Base-by-base conservation (phyloP, 1,140 invertebrate genomes). In the Apis dorsata region DNA sequence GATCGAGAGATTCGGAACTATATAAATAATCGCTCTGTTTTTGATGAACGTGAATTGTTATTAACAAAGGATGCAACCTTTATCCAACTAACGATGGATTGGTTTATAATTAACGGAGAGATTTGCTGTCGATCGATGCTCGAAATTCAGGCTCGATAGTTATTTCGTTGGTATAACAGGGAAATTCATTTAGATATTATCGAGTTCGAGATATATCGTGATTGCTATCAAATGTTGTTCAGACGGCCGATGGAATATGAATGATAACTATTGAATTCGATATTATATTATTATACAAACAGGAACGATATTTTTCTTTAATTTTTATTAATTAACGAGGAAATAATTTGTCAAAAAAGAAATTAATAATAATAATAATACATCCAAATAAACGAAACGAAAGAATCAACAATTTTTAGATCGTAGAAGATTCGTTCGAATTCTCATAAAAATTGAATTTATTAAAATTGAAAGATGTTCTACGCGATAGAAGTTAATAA, bases 61-160 rank as follows among this genome's bases (percentile, higher is more conserved):
- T 4, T 17, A 17, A 34, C 60, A n/a, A 68, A 53, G 13, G 21
- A 51, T 77, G 28, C 21, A 44, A 9, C 75, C 55, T 34, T 34
- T n/a, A 1, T n/a, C 4, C 12, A 8, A 4, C 4, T 63, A 28
- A 44, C 63, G 49, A 76, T 62, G 51, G 24, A 55, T 68, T 19
- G 21, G 19, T 70, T 24, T 53, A 66, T 69, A 77, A 77, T 77
- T 68, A 68, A 77, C 44, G 75, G 44, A 53, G 51, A 21, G 63
- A 77, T 66, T 66, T 68, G 62, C 51, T 7, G 68, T 77, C 24
- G 65, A 59, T 79, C 66, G 68, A 69, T 70, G 21, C 51, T 2
- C 1, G 3, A 79, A 79, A 15, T 68, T 79, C 53, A 70, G 53
- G 65, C 24, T 57, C 34, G 65, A 11, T 17, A 55, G 68, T 78